These are phyloP conservation scores for Aphelenchoides besseyi DNA, from an alignment of 1,140 invertebrate genomes.

Conservation along the genomic window DNA sequence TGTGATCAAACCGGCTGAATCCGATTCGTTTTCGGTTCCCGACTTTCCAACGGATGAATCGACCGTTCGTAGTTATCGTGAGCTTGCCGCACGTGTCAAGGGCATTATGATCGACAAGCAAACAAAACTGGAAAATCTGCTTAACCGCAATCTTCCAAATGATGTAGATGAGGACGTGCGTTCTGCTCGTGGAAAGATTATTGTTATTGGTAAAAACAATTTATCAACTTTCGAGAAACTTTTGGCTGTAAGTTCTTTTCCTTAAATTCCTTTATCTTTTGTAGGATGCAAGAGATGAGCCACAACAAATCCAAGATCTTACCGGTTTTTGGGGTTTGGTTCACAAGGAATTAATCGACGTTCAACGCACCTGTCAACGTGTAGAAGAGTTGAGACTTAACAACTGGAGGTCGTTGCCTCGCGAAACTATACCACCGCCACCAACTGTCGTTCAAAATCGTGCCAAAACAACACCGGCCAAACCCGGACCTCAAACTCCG, in stretches of 20 bases:
- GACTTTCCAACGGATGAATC: background rate
- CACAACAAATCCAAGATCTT: conserved; percentile 8
- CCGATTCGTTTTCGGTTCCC: background rate
- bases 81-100: conserved; percentile 2
- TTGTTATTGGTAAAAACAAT: conserved; percentile 19
- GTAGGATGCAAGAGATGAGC: conserved; percentile 3
- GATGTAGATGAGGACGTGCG: conserved; percentile 21
- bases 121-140: conserved; percentile 1
- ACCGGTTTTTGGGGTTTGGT: conserved; percentile 20
- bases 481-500: background rate
- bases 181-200: conserved; percentile 17
- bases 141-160: conserved; percentile 4
- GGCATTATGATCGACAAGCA: background rate
- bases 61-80: background rate
- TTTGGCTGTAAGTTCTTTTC: conserved; percentile 12
- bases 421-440: background rate
- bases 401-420: background rate
- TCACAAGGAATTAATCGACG: conserved; percentile 6
- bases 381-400: conserved; percentile 6
- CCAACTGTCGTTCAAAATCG: background rate
- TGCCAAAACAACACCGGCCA: background rate
- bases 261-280: background rate
- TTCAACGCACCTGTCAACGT: conserved; percentile 6
- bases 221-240: conserved; percentile 12
- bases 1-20: background rate